phyloP scores from a whole-genome alignment of 2,797 vertebrate genomes.

The Harpagifer antarcticus region DNA sequence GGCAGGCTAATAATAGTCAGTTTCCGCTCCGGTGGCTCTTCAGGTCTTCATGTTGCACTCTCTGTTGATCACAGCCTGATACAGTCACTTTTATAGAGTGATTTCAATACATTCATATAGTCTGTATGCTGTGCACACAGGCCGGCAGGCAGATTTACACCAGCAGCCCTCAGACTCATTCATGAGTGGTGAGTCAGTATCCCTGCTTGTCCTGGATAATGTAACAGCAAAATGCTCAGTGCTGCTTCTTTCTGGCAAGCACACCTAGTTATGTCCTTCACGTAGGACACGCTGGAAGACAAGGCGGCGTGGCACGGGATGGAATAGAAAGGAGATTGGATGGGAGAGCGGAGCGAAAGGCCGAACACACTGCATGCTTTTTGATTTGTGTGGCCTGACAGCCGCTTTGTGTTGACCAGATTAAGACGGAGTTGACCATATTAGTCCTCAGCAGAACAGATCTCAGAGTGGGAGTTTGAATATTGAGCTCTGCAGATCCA shows the following conservation, averaged over 20 bases:
- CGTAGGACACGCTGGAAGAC: slow-evolving; percentile 57
- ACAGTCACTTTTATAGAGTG: slow-evolving; percentile 16
- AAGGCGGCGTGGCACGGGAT: slow-evolving; percentile 29
- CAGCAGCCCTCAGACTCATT: slow-evolving; percentile 53
- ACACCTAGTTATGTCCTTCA: slow-evolving; percentile 64
- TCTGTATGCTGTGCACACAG: slow-evolving; percentile 14
- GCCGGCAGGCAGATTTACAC: slow-evolving; percentile 55
- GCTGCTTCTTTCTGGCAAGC: slow-evolving; percentile 72
- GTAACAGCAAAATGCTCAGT: slow-evolving; percentile 63
- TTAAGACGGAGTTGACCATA: slow-evolving; percentile 51
- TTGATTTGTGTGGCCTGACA: slow-evolving; percentile 49
- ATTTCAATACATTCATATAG: slow-evolving; percentile 5
- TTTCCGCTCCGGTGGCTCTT: slow-evolving; percentile 43
- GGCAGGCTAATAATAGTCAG: slow-evolving; percentile 62
- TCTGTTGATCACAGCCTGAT: slow-evolving; percentile 10
- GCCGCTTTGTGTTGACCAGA: slow-evolving; percentile 27
- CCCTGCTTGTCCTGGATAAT: slow-evolving; percentile 66
- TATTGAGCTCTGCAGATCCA: slow-evolving; percentile 21
- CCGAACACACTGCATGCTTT: neutral
- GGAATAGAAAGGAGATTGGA: slow-evolving; percentile 35
- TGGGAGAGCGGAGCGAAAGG: slow-evolving; percentile 10
- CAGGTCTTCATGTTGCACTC: slow-evolving; percentile 33
- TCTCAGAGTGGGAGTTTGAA: slow-evolving; percentile 35
- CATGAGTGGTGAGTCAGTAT: slow-evolving; percentile 69
- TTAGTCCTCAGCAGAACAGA: slow-evolving; percentile 54